A percentile compares a stretch with the other conserved stretches of the same genome.
Evolutionary conservation across 2,888 invertebrate species (phyloP).

Genomic region (Ctenicera cuprea): DNA sequence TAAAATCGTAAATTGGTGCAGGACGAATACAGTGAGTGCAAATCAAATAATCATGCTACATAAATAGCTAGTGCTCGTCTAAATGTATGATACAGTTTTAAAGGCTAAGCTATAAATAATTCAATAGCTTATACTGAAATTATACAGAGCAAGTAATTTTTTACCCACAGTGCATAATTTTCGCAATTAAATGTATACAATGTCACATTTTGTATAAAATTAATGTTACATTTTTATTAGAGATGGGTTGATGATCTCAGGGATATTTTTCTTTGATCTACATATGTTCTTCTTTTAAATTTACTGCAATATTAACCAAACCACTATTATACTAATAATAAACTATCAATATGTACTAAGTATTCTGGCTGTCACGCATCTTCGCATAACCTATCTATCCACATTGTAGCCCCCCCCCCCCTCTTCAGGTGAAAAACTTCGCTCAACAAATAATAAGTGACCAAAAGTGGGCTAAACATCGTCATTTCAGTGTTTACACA

Average conservation of each 20-base stretch:
- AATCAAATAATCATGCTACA: constrained; percentile 23
- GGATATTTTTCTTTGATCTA: too few relatives aligned
- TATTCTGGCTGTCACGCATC: too few relatives aligned
- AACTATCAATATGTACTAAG: too few relatives aligned
- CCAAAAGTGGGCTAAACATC: too few relatives aligned
- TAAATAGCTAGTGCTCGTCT: constrained; percentile 1
- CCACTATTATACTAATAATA: too few relatives aligned
- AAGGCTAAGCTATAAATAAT: constrained; percentile 4
- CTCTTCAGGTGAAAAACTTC: too few relatives aligned
- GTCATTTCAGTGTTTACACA: too few relatives aligned
- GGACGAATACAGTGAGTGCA: constrained; percentile 23
- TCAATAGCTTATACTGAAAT: not conserved
- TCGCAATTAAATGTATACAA: not conserved
- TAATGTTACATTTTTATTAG: not conserved
- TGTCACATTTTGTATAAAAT: not conserved
- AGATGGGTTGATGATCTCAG: not conserved
- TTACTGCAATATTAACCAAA: too few relatives aligned
- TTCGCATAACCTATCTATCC: too few relatives aligned
- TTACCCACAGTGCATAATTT: not conserved
- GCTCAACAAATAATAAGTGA: too few relatives aligned
- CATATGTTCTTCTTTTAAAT: too few relatives aligned
- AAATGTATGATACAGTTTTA: constrained; percentile 18
- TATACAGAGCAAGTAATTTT: not conserved
- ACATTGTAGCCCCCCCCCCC: too few relatives aligned
- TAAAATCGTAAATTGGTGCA: constrained; percentile 2